phyloP scores from a whole-genome alignment of 2,888 invertebrate genomes.

The Diarsia mendica region DNA sequence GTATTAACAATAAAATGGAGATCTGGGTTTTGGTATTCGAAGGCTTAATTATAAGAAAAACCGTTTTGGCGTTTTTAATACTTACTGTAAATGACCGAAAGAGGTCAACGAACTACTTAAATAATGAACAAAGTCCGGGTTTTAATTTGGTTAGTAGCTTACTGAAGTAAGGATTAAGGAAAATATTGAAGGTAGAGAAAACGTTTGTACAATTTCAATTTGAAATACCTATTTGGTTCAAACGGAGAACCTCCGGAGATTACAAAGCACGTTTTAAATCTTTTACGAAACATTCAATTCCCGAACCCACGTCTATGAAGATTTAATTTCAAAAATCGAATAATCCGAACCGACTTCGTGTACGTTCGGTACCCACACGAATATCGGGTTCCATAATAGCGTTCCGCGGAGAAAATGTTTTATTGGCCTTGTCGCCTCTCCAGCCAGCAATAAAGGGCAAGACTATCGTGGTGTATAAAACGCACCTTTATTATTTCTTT shows the following conservation, averaged over 20 bases:
- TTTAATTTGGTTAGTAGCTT: conserved; percentile 22
- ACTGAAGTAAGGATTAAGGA: conserved; percentile 12
- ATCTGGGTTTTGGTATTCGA: conserved; percentile 29
- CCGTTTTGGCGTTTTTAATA: conserved; percentile 17
- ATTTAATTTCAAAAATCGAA: conserved; percentile 78
- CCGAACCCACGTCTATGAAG: conserved; percentile 69
- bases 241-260: conserved; percentile 55
- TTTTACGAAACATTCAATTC: conserved; percentile 71
- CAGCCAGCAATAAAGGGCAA: conserved; percentile 72
- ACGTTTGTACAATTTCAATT: conserved; percentile 3
- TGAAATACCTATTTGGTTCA: conserved; percentile 39
- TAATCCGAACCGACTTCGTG: conserved; percentile 68
- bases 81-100: conserved; percentile 5
- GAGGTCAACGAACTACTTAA: conserved; percentile 33
- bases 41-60: conserved; percentile 41
- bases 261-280: conserved; percentile 66
- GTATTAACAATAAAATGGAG: conserved; percentile 39
- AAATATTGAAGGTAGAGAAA: conserved; percentile 6
- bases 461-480: conserved; percentile 73
- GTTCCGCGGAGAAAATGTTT: conserved; percentile 75
- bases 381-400: conserved; percentile 80
- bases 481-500: conserved; percentile 75
- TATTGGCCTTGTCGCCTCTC: conserved; percentile 76
- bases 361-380: conserved; percentile 73
- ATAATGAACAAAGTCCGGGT: conserved; percentile 9